phyloP scores from a whole-genome alignment of 1,140 invertebrate species.

The Hermetia illucens region DNA sequence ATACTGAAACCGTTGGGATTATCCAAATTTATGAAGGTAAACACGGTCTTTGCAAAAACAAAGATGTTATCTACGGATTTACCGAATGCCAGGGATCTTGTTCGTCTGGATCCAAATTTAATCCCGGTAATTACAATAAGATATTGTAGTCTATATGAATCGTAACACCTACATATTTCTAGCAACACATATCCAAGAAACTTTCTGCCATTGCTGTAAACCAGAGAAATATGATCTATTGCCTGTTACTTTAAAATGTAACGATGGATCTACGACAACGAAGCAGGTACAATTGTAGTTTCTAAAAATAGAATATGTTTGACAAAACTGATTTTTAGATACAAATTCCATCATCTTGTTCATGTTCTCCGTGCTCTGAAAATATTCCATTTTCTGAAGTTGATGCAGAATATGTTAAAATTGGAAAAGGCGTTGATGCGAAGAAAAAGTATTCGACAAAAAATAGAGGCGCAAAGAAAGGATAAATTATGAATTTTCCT shows the following conservation, averaged over 20 bases:
- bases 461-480: too few relatives aligned
- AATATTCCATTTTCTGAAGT: too few relatives aligned
- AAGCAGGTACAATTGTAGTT: slow-evolving; percentile 17
- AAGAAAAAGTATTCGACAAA: too few relatives aligned
- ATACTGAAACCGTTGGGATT: slow-evolving; percentile 37
- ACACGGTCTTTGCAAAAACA: slow-evolving; percentile 48
- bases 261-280: slow-evolving; percentile 16
- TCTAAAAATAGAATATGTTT: not conserved
- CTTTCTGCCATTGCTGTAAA: slow-evolving; percentile 25
- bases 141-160: not conserved
- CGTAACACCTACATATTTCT: slow-evolving; percentile 1
- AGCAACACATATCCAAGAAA: slow-evolving; percentile 19
- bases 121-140: slow-evolving; percentile 32
- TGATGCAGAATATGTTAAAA: too few relatives aligned
- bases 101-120: slow-evolving; percentile 46
- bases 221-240: slow-evolving; percentile 20
- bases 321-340: slow-evolving; percentile 10
- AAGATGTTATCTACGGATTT: slow-evolving; percentile 37
- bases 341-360: slow-evolving; percentile 18
- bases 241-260: slow-evolving; percentile 21
- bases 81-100: slow-evolving; percentile 51
- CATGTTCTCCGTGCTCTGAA: slow-evolving; percentile 16
- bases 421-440: too few relatives aligned
- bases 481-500: too few relatives aligned
- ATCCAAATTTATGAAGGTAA: slow-evolving; percentile 28